A percentile compares a stretch with the other conserved stretches of the same genome.
Conservation (phyloP, 1,140 invertebrate genomes). For the Drosophila malerkotliana region DNA sequence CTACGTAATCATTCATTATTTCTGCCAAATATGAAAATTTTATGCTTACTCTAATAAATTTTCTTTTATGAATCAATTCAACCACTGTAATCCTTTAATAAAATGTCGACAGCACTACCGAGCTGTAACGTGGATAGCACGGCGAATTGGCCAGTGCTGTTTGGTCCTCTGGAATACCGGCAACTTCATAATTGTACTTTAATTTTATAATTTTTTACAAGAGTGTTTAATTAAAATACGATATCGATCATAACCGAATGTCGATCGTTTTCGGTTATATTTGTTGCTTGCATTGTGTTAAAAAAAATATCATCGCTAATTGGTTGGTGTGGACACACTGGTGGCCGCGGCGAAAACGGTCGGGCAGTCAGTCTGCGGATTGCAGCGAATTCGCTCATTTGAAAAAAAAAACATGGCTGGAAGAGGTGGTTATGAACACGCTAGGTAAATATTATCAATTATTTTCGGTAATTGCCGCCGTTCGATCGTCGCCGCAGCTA, state of each 20-base stretch:
- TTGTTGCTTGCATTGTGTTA: not conserved
- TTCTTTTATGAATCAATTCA: too few relatives aligned
- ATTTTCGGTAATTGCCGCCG: slow-evolving; percentile 50
- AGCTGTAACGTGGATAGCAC: not conserved
- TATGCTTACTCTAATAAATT: too few relatives aligned
- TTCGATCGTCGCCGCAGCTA: slow-evolving; percentile 32
- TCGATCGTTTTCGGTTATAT: not conserved
- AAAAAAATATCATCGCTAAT: not conserved
- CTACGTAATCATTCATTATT: not conserved
- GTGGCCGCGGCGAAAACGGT: slow-evolving; percentile 28
- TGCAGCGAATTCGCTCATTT: slow-evolving; percentile 83
- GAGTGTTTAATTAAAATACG: not conserved
- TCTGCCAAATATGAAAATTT: not conserved
- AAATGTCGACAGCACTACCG: not conserved
- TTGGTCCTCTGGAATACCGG: not conserved
- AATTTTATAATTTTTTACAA: not conserved
- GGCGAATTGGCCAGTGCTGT: slow-evolving; percentile 44
- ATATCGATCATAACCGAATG: not conserved
- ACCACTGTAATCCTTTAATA: not conserved
- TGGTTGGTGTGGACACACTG: slow-evolving; percentile 63
- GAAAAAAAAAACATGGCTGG: slow-evolving; percentile 84
- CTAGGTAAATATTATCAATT: slow-evolving; percentile 84
- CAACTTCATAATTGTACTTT: not conserved
- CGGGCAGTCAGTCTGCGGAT: slow-evolving; percentile 63
- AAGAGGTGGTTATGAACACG: slow-evolving; percentile 84